Percentiles rank a stretch among this genome's conserved stretches.
Evolutionary conservation across 1,140 invertebrate genomes (phyloP).

Genomic region (Mercenaria mercenaria): DNA sequence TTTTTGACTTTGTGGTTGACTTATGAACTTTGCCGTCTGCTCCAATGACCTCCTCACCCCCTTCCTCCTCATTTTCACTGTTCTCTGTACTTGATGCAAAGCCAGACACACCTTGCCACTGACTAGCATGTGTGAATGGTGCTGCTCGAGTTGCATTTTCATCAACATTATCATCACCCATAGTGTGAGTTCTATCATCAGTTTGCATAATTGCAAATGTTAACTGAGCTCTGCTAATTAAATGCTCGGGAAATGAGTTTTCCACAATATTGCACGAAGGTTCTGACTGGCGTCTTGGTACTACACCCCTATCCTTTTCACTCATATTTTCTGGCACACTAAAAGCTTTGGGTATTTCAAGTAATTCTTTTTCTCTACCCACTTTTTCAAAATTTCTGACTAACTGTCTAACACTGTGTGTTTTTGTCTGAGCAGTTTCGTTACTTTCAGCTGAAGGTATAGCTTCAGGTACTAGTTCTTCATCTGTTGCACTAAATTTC

Average conservation of each 20-base stretch:
- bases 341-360: slow-evolving; percentile 61
- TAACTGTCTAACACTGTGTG: slow-evolving; percentile 61
- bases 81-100: slow-evolving; percentile 82
- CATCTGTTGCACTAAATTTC: background rate
- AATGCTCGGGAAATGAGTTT: slow-evolving; percentile 68
- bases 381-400: slow-evolving; percentile 60
- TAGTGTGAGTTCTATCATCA: slow-evolving; percentile 83
- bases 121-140: slow-evolving; percentile 85
- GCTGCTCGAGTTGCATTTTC: slow-evolving; percentile 84
- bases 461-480: slow-evolving; percentile 11
- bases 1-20: slow-evolving; percentile 64
- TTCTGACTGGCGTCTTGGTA: slow-evolving; percentile 66
- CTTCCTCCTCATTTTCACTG: slow-evolving; percentile 80
- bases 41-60: slow-evolving; percentile 65
- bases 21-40: slow-evolving; percentile 71
- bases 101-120: slow-evolving; percentile 81
- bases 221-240: slow-evolving; percentile 77
- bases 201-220: slow-evolving; percentile 82
- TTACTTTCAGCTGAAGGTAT: background rate
- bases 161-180: slow-evolving; percentile 81
- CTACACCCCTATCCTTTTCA: slow-evolving; percentile 52
- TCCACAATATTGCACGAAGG: slow-evolving; percentile 73
- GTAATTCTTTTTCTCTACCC: slow-evolving; percentile 40
- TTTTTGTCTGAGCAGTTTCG: slow-evolving; percentile 49
- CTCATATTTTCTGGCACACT: slow-evolving; percentile 65